Percentiles rank a stretch among this genome's conserved stretches.
Conservation (phyloP, 2,888 invertebrate genomes). For the Diarsia dahlii region DNA sequence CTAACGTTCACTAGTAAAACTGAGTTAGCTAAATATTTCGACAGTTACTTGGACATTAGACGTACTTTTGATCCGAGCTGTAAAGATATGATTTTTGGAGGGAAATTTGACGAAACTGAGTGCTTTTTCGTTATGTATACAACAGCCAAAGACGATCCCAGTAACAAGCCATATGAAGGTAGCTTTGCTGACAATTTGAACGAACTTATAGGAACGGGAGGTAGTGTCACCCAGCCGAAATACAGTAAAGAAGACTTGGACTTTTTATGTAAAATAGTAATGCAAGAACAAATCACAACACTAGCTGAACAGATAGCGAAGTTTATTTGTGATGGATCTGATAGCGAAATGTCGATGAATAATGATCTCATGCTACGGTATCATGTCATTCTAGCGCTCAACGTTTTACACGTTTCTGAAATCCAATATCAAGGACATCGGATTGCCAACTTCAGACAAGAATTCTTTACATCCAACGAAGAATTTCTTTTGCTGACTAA, state of each 20-base stretch:
- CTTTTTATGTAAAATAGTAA: constrained; percentile 35
- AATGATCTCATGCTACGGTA: constrained; percentile 51
- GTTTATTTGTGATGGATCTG: constrained; percentile 19
- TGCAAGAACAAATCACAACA: constrained; percentile 35
- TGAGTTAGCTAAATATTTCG: constrained; percentile 42
- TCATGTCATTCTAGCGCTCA: constrained; percentile 28
- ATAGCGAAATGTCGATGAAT: constrained; percentile 37
- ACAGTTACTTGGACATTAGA: constrained; percentile 46
- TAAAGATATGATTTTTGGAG: constrained; percentile 42
- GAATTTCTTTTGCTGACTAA: background rate
- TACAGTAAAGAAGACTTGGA: constrained; percentile 41
- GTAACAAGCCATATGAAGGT: background rate
- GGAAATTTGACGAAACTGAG: constrained; percentile 36
- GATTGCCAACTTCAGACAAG: constrained; percentile 8
- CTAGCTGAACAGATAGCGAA: constrained; percentile 39
- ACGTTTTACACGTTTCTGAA: too few species aligned
- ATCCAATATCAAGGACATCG: too few species aligned
- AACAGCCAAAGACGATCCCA: constrained; percentile 42
- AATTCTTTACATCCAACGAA: constrained; percentile 42
- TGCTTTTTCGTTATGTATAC: constrained; percentile 57
- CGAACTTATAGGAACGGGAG: constrained; percentile 29
- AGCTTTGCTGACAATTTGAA: too few species aligned
- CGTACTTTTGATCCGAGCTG: constrained; percentile 27
- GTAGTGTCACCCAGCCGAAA: constrained; percentile 13
- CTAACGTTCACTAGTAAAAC: constrained; percentile 33